These are phyloP conservation scores for Anthoscopus minutus DNA, from an alignment of 2,113 vertebrate species.

Conservation along the genomic window DNA sequence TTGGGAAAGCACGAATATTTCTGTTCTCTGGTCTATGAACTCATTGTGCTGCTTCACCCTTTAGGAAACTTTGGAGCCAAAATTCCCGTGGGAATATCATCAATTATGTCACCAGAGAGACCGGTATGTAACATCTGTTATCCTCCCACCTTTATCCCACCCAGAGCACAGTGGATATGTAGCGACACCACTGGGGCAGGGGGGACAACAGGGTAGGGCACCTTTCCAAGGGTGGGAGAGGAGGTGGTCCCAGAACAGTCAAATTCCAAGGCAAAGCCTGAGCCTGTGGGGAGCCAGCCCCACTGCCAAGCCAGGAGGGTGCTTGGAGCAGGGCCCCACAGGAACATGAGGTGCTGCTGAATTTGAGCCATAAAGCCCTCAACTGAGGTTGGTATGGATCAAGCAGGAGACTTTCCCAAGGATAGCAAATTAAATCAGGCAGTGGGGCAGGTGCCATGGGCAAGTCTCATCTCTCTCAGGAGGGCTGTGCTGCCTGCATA, in stretches of 20 bases:
- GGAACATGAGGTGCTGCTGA: neutral
- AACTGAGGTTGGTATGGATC: neutral
- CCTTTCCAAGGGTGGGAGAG: neutral
- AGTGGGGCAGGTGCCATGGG: neutral
- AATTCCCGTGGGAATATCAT: constrained; percentile 62
- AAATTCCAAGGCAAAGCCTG: neutral
- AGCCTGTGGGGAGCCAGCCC: rapidly evolving
- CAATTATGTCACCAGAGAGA: constrained; percentile 51
- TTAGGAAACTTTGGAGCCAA: constrained; percentile 55
- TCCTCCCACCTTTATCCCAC: neutral
- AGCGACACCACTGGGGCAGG: neutral
- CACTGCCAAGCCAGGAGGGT: rapidly evolving
- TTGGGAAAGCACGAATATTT: neutral
- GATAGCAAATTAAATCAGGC: neutral
- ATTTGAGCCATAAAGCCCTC: neutral
- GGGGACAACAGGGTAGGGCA: neutral
- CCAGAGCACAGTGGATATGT: rapidly evolving
- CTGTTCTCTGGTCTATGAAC: neutral
- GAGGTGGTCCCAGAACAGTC: rapidly evolving
- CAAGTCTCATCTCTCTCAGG: neutral
- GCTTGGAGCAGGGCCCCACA: neutral
- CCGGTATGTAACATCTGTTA: constrained; percentile 26
- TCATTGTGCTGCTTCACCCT: neutral
- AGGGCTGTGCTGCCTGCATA: neutral
- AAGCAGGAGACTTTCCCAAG: neutral